Evolutionary conservation across 1,140 invertebrate species (phyloP).

Genomic region (silkworm (Bombyx mori)): DNA sequence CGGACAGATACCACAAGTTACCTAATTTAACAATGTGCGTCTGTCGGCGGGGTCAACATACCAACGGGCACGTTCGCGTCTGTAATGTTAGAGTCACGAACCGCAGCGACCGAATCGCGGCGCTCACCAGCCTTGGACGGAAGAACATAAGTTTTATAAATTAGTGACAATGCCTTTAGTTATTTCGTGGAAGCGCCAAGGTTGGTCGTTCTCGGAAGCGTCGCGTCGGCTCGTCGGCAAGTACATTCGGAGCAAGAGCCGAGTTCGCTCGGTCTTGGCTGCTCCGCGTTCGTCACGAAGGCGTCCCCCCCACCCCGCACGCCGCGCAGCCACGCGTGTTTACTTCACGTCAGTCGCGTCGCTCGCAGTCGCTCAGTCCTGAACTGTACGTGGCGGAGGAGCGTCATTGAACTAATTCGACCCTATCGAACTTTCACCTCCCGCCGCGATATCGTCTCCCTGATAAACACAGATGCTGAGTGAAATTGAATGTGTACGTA

Average conservation of each 20-base stretch:
- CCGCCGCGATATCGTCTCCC: slow-evolving; percentile 55
- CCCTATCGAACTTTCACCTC: slow-evolving; percentile 60
- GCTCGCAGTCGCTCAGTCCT: slow-evolving; percentile 33
- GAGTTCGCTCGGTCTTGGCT: slow-evolving; percentile 16
- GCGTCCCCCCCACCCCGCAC: slow-evolving; percentile 10
- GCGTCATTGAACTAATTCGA: slow-evolving; percentile 30
- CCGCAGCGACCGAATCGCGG: slow-evolving; percentile 20
- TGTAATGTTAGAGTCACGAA: slow-evolving; percentile 22
- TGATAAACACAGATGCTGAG: slow-evolving; percentile 57
- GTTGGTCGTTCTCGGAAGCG: slow-evolving; percentile 60
- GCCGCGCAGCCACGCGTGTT: slow-evolving; percentile 17
- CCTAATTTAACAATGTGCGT: slow-evolving; percentile 21
- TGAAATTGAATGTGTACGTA: slow-evolving; percentile 62
- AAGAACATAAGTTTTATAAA: slow-evolving; percentile 59
- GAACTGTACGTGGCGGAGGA: slow-evolving; percentile 40
- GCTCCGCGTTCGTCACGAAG: neutral
- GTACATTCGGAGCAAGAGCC: slow-evolving; percentile 10
- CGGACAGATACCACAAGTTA: slow-evolving; percentile 23
- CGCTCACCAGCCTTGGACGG: slow-evolving; percentile 29
- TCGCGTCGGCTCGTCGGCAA: slow-evolving; percentile 25
- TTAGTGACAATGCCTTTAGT: slow-evolving; percentile 64
- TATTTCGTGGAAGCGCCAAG: slow-evolving; percentile 61
- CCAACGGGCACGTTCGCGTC: slow-evolving; percentile 14
- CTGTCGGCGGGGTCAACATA: slow-evolving; percentile 24
- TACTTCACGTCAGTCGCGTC: slow-evolving; percentile 11